phyloP scores from a whole-genome alignment of 2,888 invertebrate genomes.

The Drosophila siamana region DNA sequence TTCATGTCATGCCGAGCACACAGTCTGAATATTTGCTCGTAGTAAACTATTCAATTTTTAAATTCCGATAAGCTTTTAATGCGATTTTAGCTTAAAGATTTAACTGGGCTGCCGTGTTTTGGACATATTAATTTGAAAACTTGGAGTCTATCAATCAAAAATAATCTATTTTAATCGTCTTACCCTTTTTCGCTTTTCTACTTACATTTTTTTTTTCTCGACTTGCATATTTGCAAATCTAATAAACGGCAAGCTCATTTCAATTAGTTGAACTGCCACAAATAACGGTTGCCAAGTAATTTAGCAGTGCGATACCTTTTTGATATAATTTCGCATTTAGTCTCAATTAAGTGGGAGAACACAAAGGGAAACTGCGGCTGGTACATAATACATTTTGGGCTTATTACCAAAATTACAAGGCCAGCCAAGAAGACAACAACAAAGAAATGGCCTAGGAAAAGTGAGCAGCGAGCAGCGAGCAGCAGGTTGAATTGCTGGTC shows the following conservation, averaged over 20 bases:
- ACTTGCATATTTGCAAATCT: slow-evolving; percentile 11
- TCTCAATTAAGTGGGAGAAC: slow-evolving; percentile 64
- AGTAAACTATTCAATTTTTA: neutral
- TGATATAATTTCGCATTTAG: slow-evolving; percentile 34
- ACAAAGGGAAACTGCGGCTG: slow-evolving; percentile 38
- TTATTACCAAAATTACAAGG: slow-evolving; percentile 33
- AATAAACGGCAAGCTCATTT: slow-evolving; percentile 25
- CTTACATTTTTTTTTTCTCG: neutral
- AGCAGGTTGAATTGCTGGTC: slow-evolving; percentile 23
- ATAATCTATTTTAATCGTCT: neutral
- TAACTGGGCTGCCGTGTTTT: neutral
- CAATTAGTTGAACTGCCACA: slow-evolving; percentile 4
- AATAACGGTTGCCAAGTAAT: slow-evolving; percentile 25
- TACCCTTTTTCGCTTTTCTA: neutral
- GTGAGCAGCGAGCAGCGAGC: slow-evolving; percentile 13
- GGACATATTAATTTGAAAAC: neutral
- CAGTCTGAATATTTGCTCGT: neutral
- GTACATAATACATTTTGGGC: slow-evolving; percentile 37
- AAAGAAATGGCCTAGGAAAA: slow-evolving; percentile 18
- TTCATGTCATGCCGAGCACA: neutral
- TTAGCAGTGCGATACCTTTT: slow-evolving; percentile 41
- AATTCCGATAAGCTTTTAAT: neutral
- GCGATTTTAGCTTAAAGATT: neutral
- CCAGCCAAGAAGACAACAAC: slow-evolving; percentile 42
- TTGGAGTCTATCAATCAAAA: neutral